phyloP scores from a whole-genome alignment of 1,140 invertebrate genomes.

The Drosophila hydei region DNA sequence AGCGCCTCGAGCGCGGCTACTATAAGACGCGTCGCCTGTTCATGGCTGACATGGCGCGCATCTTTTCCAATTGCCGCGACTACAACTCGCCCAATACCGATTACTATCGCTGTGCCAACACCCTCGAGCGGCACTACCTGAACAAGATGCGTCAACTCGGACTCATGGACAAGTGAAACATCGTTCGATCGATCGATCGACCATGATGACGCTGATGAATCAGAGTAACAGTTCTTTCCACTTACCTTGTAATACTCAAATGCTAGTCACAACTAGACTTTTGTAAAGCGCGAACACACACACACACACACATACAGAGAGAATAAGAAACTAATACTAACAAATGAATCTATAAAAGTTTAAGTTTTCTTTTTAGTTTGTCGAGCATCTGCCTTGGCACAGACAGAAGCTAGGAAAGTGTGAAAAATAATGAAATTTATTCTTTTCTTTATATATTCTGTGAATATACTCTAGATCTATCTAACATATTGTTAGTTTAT shows the following conservation, averaged over 20 bases:
- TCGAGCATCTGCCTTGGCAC: no score
- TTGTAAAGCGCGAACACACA: no score
- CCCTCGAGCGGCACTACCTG: slow-evolving; percentile 95
- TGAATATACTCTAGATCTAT: no score
- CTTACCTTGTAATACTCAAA: background rate
- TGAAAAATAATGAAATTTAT: no score
- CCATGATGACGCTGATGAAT: no score
- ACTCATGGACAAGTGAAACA: slow-evolving; percentile 85
- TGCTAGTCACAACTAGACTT: slow-evolving; percentile 15
- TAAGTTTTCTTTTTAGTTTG: no score
- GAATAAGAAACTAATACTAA: background rate
- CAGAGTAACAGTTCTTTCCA: no score
- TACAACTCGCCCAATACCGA: slow-evolving; percentile 96
- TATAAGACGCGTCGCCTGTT: slow-evolving; percentile 94
- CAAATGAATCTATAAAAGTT: no score
- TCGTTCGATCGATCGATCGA: no score
- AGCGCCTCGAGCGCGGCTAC: slow-evolving; percentile 88
- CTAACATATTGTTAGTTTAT: no score
- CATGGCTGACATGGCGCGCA: slow-evolving; percentile 96
- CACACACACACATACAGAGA: background rate
- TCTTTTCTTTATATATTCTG: no score
- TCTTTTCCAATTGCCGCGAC: slow-evolving; percentile 96
- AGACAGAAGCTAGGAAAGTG: no score
- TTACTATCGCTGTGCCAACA: slow-evolving; percentile 95
- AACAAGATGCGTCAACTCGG: slow-evolving; percentile 94